phyloP scores from a whole-genome alignment of 2,113 vertebrate genomes.

The Pomatorhinus ruficollis region DNA sequence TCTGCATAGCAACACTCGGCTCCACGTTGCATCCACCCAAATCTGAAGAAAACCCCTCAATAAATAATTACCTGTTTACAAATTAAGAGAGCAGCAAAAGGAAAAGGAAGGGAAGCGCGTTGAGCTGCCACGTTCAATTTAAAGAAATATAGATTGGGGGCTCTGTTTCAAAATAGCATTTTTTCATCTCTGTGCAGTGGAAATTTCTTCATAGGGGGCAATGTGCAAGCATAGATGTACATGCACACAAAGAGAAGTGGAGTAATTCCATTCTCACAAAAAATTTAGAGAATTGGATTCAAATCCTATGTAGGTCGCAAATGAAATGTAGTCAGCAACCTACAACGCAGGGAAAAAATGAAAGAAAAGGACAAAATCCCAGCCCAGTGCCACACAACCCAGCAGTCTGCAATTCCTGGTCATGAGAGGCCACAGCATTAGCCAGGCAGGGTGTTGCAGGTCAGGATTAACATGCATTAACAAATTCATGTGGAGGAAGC shows the following conservation, averaged over 20 bases:
- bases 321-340: not conserved
- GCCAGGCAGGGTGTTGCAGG: conserved; percentile 3
- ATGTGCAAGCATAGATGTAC: not conserved
- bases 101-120: not conserved
- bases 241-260: not conserved
- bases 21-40: not conserved
- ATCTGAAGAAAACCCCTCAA: not conserved
- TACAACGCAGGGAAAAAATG: not conserved
- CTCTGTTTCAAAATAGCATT: not conserved
- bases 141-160: not conserved
- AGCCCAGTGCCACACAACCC: not conserved
- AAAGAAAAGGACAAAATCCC: not conserved
- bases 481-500: conserved; percentile 26
- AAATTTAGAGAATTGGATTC: not conserved
- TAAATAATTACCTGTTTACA: not conserved
- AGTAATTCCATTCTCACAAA: not conserved
- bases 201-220: not conserved
- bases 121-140: not conserved
- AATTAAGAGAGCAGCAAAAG: not conserved
- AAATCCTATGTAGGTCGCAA: conserved; percentile 32
- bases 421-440: conserved; percentile 38
- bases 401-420: not conserved
- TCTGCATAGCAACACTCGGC: conserved; percentile 33
- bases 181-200: not conserved
- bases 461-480: conserved; percentile 61